Base-by-base conservation (phyloP, 1,140 invertebrate genomes). In the Oscheius sp. region DNA sequence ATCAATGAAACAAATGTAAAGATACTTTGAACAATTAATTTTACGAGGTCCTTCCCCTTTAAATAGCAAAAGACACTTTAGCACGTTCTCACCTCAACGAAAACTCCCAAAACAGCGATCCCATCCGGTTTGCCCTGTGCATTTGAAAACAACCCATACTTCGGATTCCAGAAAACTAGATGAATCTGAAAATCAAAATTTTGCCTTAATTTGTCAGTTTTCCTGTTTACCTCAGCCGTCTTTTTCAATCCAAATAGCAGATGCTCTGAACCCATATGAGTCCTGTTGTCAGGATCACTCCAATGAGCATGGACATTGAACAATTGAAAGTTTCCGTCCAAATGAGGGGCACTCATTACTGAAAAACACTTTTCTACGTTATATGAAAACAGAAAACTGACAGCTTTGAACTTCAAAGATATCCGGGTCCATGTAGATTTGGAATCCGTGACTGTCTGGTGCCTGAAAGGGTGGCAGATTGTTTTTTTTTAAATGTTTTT, bases 301-400 rank as follows among this genome's bases (percentile, higher is more conserved):
- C 49, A 55, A 55, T 55, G 49, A 55, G 49, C 49, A 23, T 55
- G 49, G 7, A 55, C 49, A 55, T 55, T 55, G 49, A 55, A 55
- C 49, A 55, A 23, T 26, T 55, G 49, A 23, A 55, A 55, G 7
- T 55, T 26, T 55, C 49, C 49, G 49, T 55, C 49, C 49, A 55
- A 55, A 55, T 55, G 49, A 55, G 49, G 7, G 7, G 49, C 49
- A 13, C 15, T 55, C 49, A 55, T 55, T 7, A 55, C 49, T 55
- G 23, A 55, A 55, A 55, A 23, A 7, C 38, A 42, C 7, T n/a
- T 42, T 7, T 42, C 38, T 55, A 23, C 49, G 23, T 55, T 23
- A 55, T 23, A 15, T 13, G 7, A 15, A 20, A 13, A 55, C 28
- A 55, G 28, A 42, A 42, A 42, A 55, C 49, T 55, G 7, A 55